phyloP scores from a whole-genome alignment of 2,888 invertebrate species.

The Julus scanicus region DNA sequence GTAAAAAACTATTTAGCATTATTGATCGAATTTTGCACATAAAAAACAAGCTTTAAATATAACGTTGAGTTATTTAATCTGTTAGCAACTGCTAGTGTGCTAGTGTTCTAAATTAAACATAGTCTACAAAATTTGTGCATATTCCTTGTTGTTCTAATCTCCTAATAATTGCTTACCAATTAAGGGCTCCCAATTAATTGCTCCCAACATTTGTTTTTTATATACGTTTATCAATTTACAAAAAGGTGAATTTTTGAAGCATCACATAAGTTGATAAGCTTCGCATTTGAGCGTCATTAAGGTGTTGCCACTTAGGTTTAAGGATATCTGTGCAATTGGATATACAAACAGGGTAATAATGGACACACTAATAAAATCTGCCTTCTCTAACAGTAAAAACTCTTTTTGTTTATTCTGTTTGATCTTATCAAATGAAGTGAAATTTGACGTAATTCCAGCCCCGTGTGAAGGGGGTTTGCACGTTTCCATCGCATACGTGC shows the following conservation, averaged over 20 bases:
- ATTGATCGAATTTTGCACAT: background rate
- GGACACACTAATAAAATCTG: no score
- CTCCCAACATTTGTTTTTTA: background rate
- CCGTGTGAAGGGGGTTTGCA: background rate
- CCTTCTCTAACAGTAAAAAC: background rate
- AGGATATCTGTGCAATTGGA: no score
- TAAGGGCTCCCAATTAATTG: background rate
- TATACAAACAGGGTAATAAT: no score
- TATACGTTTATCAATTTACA: background rate
- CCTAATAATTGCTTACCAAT: no score
- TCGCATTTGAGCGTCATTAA: no score
- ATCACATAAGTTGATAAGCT: no score
- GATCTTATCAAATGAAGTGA: background rate
- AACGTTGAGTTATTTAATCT: background rate
- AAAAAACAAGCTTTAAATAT: background rate
- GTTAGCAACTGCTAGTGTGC: background rate
- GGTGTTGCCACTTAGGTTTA: no score
- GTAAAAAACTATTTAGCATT: slow-evolving; percentile 10
- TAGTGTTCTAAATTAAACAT: background rate
- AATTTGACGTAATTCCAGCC: background rate
- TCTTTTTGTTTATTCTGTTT: background rate
- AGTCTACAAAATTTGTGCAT: background rate
- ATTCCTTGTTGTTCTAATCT: background rate
- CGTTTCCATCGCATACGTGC: slow-evolving; percentile 21
- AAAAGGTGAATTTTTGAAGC: no score